These are phyloP conservation scores for Oryzias sinensis DNA, from an alignment of 2,797 vertebrate species.

Conservation along the genomic window DNA sequence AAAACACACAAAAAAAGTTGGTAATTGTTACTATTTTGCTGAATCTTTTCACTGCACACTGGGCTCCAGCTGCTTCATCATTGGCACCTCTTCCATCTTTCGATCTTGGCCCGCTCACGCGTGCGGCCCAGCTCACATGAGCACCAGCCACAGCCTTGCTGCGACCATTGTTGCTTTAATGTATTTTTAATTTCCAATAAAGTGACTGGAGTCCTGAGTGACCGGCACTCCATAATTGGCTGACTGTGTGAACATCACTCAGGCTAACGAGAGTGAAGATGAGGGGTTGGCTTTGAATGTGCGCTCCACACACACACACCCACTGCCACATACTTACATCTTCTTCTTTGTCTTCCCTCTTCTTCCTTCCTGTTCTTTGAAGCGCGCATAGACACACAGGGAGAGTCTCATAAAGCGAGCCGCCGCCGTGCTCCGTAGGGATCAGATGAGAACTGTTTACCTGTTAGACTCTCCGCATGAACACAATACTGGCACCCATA, in stretches of 20 bases:
- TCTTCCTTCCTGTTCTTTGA: conserved; percentile 1
- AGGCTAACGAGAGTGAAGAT: conserved; percentile 70
- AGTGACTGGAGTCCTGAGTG: conserved; percentile 70
- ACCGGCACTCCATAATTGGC: conserved; percentile 71
- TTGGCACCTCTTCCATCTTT: conserved; percentile 21
- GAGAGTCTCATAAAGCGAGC: conserved; percentile 61
- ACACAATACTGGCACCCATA: conserved; percentile 18
- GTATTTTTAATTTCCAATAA: conserved; percentile 77
- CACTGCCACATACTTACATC: conserved; percentile 20
- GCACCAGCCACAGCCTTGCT: conserved; percentile 30
- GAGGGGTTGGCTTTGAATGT: conserved; percentile 36
- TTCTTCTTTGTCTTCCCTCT: conserved; percentile 10
- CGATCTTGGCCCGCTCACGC: conserved; percentile 1
- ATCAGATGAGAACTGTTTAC: conserved; percentile 51
- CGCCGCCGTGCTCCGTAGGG: conserved; percentile 41
- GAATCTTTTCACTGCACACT: conserved; percentile 4
- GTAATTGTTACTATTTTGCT: conserved; percentile 21
- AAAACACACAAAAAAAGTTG: conserved; percentile 22
- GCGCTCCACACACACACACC: conserved; percentile 8
- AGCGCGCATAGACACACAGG: conserved; percentile 19
- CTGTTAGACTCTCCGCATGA: conserved; percentile 28
- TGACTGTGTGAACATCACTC: conserved; percentile 77
- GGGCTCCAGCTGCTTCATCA: conserved; percentile 32
- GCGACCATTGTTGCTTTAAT: conserved; percentile 71
- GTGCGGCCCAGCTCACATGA: not conserved